A percentile compares a stretch with the other conserved stretches of the same genome.
Evolutionary conservation across 1,140 invertebrate species (phyloP).

Genomic region (Oscheius sp.): DNA sequence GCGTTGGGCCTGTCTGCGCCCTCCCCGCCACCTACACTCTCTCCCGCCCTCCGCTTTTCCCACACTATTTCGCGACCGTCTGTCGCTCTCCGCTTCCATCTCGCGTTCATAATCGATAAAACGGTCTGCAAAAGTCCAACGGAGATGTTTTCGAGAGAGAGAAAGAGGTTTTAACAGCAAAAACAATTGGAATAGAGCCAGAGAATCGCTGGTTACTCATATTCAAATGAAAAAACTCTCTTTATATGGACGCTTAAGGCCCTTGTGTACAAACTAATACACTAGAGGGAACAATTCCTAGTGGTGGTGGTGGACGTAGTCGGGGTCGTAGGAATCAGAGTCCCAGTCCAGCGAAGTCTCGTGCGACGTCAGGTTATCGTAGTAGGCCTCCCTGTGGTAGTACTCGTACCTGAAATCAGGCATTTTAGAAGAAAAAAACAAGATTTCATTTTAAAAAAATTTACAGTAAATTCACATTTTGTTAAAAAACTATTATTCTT

Average conservation of each 20-base stretch:
- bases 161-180: no score
- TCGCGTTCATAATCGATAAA: not conserved
- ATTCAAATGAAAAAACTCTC: no score
- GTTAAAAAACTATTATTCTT: not conserved
- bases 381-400: constrained; percentile 50
- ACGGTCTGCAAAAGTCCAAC: not conserved
- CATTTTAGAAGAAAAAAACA: not conserved
- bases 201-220: no score
- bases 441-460: not conserved
- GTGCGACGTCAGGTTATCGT: constrained; percentile 44
- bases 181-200: no score
- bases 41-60: not conserved
- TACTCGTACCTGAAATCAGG: constrained; percentile 45
- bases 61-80: not conserved
- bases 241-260: no score
- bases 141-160: not conserved
- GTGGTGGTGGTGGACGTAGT: constrained; percentile 49
- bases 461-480: not conserved
- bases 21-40: not conserved
- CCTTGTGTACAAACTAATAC: no score
- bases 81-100: not conserved
- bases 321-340: constrained; percentile 44
- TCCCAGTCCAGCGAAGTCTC: constrained; percentile 41
- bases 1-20: no score
- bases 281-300: constrained; percentile 8